Conservation (phyloP, 2,797 vertebrate genomes). For the Macrochelys suwanniensis region DNA sequence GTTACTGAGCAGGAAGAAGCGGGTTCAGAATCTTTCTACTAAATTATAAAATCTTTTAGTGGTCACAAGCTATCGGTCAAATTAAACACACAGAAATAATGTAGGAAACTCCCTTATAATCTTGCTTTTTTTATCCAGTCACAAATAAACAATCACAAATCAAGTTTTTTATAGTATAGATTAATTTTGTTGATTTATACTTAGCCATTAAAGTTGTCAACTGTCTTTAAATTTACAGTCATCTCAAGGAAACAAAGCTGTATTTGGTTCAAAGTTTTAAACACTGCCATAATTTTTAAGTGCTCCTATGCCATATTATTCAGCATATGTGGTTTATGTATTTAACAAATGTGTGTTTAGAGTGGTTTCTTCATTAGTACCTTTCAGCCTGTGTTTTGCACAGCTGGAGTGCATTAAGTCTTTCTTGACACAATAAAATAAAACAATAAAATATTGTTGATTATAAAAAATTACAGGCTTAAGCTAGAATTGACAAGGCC, state of each 20-base stretch:
- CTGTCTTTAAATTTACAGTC: background rate
- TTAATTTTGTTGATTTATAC: background rate
- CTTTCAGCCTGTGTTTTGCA: background rate
- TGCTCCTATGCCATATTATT: background rate
- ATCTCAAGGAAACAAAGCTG: background rate
- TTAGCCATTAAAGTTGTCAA: background rate
- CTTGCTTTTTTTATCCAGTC: background rate
- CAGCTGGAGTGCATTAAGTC: background rate
- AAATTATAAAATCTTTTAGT: background rate
- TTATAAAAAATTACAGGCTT: background rate
- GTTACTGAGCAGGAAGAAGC: background rate
- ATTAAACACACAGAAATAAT: background rate
- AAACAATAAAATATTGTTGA: background rate
- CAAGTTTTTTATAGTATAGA: background rate
- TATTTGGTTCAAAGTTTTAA: background rate
- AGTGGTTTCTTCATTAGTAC: background rate
- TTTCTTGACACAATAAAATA: background rate
- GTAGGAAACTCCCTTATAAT: constrained; percentile 1
- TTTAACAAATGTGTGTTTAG: background rate
- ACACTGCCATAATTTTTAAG: background rate
- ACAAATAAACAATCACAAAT: background rate
- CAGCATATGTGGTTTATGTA: background rate
- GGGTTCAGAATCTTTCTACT: background rate
- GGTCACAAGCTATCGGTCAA: background rate
- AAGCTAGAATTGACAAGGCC: background rate